phyloP scores from a whole-genome alignment of 2,113 vertebrate genomes.

The Crotalus horridus region DNA sequence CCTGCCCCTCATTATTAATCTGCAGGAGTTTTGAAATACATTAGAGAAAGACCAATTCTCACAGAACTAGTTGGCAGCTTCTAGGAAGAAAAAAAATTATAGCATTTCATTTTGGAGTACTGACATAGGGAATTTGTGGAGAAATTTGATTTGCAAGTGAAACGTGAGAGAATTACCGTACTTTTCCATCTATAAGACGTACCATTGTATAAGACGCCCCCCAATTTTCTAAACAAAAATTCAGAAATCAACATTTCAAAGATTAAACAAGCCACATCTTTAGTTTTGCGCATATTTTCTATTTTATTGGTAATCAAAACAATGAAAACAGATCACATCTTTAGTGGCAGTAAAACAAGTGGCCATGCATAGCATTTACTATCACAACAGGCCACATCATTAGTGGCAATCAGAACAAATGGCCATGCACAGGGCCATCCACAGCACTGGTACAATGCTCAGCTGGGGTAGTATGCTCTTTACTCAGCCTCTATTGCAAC shows the following conservation, averaged over 20 bases:
- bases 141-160: conserved; percentile 53
- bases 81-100: conserved; percentile 29
- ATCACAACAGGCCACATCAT: too few species aligned
- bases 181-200: too few species aligned
- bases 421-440: too few species aligned
- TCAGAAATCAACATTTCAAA: background rate
- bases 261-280: background rate
- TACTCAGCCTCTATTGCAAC: background rate
- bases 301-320: too few species aligned
- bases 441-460: too few species aligned
- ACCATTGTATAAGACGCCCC: background rate
- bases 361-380: too few species aligned
- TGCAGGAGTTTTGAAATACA: conserved; percentile 65
- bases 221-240: background rate
- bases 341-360: too few species aligned
- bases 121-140: conserved; percentile 47
- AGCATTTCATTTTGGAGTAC: conserved; percentile 45
- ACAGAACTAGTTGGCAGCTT: conserved; percentile 61
- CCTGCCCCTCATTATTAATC: conserved; percentile 67
- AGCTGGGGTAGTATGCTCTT: too few species aligned
- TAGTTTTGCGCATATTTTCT: background rate
- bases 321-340: too few species aligned
- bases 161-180: conserved; percentile 33
- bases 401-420: too few species aligned
- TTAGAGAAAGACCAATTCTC: conserved; percentile 59